Conservation (phyloP, 2,797 vertebrate genomes). For the Dermochelys coriacea region DNA sequence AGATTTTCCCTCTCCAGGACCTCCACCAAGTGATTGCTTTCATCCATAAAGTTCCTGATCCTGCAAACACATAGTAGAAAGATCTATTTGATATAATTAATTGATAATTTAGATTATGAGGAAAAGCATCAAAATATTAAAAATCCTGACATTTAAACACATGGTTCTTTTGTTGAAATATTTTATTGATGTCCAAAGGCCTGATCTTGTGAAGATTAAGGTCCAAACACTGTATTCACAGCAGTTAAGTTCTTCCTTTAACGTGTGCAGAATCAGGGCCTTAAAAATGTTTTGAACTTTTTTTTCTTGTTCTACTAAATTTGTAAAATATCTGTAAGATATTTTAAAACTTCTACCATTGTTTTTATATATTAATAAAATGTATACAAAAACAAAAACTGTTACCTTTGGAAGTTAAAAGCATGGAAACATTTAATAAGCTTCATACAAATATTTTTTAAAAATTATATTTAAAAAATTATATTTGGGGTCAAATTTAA, state of each 20-base stretch:
- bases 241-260: neutral
- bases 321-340: neutral
- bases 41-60: neutral
- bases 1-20: neutral
- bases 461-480: too few species aligned
- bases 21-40: neutral
- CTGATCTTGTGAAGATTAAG: neutral
- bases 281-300: neutral
- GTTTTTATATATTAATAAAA: neutral
- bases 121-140: neutral
- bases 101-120: neutral
- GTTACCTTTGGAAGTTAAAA: neutral
- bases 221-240: neutral
- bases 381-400: neutral
- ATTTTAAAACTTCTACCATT: neutral
- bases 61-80: neutral
- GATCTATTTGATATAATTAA: neutral
- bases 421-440: neutral
- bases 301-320: neutral
- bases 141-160: neutral
- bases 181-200: neutral
- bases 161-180: neutral
- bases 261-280: neutral
- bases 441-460: neutral
- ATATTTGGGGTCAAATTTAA: neutral